Base-by-base conservation (phyloP, 2,888 invertebrate genomes). In the Branchipolynoe longqiensis region DNA sequence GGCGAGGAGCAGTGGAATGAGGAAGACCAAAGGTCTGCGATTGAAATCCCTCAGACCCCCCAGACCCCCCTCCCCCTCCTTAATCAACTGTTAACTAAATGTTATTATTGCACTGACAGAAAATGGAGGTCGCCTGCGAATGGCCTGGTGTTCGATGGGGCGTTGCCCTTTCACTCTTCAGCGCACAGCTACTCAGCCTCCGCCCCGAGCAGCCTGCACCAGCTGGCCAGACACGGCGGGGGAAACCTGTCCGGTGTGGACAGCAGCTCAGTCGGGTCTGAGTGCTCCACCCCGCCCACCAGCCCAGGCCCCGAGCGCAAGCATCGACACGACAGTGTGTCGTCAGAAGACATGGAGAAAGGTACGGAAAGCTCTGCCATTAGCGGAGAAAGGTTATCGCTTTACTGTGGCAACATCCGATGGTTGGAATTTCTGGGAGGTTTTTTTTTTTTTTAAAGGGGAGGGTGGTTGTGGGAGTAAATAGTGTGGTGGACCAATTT, bases 221-320 rank as follows among this genome's bases (percentile, higher is more conserved):
- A 48, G 48, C 48, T 18, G 48, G 48, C 8, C 8, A 12, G 8
- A 48, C 48, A 48, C 62, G 31, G n/a, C 62, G 31, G 31, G 62
- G 41, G 62, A 4, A 59, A 62, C 41, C 54, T 64, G 28, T 62
- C 62, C 1, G 58, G 83, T 2, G 48, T 83, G 12, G 83, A 83
- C 64, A 40, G 64, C 28, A 64, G 64, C 6, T 41, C 83, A 14
- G 83, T 36, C 1, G 38, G 83, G 41, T 83, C 83, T 12, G 83
- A 83, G 40, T 83, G 58, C 64, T 83, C 83, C 18, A 83, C 64
- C 41, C 83, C 83, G 28, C 62, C 83, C 22, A 54, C 0, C n/a
- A 83, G 62, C 25, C 83, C 83, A 31, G 18, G 31, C 38, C 82
- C 33, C 1, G 82, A 82, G 56, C 36, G 14, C 25, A 41, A 38